Evolutionary conservation across 2,888 invertebrate species (phyloP), one percentile per base, ranked within the genome.

Genomic region (Capitulum mitella): DNA sequence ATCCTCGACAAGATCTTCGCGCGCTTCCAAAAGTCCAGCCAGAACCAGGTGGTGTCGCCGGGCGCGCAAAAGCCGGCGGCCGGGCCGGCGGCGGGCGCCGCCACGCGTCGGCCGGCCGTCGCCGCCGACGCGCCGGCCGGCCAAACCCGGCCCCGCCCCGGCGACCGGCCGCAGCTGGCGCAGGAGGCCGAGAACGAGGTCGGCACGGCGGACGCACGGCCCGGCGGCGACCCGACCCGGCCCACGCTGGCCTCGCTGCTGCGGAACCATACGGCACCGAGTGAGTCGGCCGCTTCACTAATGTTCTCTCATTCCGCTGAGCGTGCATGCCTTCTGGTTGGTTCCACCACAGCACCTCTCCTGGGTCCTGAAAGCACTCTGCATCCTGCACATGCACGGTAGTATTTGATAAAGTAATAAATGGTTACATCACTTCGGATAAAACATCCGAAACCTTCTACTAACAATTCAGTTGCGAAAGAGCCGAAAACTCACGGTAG

Each of bases 1-100:
- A 80, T 83, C n/a, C 77, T 83, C 26, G 82, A 81, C 61, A 82
- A 83, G 40, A 82, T 83, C 22, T 82, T 83, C 77, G 81, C 76
- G 32, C 37, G 29, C 22, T 48, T 76, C 70, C 70, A 70, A 3
- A 5, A 34, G 64, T 34, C 64, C 29, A 34, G 64, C 19, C 34
- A 29, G 70, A 70, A 40, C 26, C 37, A 37, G 37, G 26, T 40
- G 40, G 37, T 26, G 10, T 6, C 8, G 37, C 3, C 70, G 2
- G 51, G 51, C 19, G 34, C 34, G 14, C 16, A 32, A 5, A 32
- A 34, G 64, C 19, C 64, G 32, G 10, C 16, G 64, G 19, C 61
- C 1, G 26, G 5, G 3, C 10, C 19, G 34, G 19, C 10, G 34
- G 19, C 64, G 61, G 43, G 43, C 43, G 12, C 43, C 43, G 43